These are phyloP conservation scores for Ametastegia equiseti DNA, from an alignment of 2,888 invertebrate species.

Conservation along the genomic window DNA sequence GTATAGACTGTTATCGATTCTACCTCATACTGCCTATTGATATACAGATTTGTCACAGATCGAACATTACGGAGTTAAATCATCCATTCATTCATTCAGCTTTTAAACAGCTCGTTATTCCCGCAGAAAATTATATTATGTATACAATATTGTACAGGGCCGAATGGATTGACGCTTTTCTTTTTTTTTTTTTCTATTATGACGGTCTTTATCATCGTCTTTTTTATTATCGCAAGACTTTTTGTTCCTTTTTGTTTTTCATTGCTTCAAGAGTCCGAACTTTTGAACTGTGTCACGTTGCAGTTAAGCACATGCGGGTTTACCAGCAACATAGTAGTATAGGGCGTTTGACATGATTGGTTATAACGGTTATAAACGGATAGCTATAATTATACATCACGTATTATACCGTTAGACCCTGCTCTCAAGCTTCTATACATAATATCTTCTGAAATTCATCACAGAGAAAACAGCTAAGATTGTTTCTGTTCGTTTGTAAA, in stretches of 20 bases:
- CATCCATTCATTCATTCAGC: background rate
- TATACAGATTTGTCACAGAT: background rate
- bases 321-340: background rate
- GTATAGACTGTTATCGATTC: background rate
- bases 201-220: no score
- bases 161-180: background rate
- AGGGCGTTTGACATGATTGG: slow-evolving; percentile 2
- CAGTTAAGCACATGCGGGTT: background rate
- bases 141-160: background rate
- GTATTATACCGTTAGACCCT: slow-evolving; percentile 5
- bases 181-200: no score
- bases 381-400: slow-evolving; percentile 8
- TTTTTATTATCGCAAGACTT: no score
- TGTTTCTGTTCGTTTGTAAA: no score
- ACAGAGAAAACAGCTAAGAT: background rate
- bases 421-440: background rate
- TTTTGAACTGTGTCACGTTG: background rate
- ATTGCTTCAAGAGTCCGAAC: background rate
- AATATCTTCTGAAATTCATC: background rate
- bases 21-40: background rate
- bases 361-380: slow-evolving; percentile 26
- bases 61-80: background rate
- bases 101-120: background rate
- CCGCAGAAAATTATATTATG: background rate
- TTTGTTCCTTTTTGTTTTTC: no score